Conservation (phyloP, 2,888 invertebrate genomes). For the Ceramica pisi region DNA sequence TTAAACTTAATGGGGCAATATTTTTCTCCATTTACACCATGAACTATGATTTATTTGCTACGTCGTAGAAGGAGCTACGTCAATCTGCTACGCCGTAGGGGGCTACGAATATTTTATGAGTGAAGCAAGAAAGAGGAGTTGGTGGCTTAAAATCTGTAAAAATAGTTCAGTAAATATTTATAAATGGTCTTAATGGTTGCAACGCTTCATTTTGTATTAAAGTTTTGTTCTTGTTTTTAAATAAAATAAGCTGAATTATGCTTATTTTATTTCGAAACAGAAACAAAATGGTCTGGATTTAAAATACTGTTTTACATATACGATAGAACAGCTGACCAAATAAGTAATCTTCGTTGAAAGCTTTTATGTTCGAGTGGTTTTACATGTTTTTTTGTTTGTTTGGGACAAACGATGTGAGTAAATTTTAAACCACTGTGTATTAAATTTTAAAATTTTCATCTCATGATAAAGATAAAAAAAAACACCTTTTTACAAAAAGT, state of each 20-base stretch:
- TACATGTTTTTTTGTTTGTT: slow-evolving; percentile 1
- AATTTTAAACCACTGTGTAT: not conserved
- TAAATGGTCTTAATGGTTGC: slow-evolving; percentile 5
- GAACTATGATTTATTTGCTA: slow-evolving; percentile 60
- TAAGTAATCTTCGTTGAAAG: slow-evolving; percentile 24
- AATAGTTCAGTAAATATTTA: slow-evolving; percentile 16
- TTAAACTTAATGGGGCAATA: slow-evolving; percentile 72
- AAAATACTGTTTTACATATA: not conserved
- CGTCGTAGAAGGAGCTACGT: slow-evolving; percentile 47
- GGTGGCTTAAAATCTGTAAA: slow-evolving; percentile 17
- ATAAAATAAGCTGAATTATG: not conserved
- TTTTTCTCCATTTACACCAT: slow-evolving; percentile 60
- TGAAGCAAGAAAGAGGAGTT: not conserved
- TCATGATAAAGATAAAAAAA: too few species aligned
- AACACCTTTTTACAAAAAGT: too few species aligned
- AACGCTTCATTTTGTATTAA: slow-evolving; percentile 1
- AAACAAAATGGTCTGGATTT: not conserved
- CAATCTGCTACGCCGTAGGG: slow-evolving; percentile 38
- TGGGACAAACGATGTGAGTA: not conserved
- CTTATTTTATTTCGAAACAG: not conserved
- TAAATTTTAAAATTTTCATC: too few species aligned
- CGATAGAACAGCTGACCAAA: not conserved
- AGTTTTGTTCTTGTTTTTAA: not conserved
- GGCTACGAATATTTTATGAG: slow-evolving; percentile 48
- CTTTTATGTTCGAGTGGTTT: not conserved